Evolutionary conservation across 2,113 vertebrate genomes (phyloP).

Genomic region (Dolichotis patagonum): DNA sequence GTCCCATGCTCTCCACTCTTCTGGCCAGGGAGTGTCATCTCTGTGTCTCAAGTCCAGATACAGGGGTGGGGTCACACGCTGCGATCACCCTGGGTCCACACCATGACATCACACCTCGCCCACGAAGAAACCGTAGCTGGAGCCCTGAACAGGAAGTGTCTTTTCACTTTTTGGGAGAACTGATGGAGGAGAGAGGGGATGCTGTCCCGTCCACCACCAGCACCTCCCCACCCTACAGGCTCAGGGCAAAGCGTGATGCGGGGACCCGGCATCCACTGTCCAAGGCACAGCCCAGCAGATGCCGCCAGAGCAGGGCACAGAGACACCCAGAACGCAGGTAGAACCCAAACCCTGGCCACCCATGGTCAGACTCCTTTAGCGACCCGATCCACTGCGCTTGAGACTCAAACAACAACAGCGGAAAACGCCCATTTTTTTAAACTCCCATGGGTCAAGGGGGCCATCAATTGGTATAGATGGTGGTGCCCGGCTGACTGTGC

Average conservation of each 20-base stretch:
- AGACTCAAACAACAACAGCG: background rate
- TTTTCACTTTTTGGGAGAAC: no score
- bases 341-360: background rate
- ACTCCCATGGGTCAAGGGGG: background rate
- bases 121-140: background rate
- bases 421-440: background rate
- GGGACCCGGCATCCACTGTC: background rate
- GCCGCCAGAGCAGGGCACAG: background rate
- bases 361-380: background rate
- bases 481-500: background rate
- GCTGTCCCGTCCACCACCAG: no score
- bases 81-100: no score
- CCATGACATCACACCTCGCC: background rate
- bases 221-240: background rate
- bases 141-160: background rate
- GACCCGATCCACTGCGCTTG: background rate
- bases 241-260: accelerated
- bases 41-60: background rate
- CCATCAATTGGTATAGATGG: background rate
- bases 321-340: background rate
- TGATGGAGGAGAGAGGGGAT: background rate
- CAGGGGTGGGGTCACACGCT: background rate
- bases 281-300: background rate
- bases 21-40: background rate
- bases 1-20: accelerated